phyloP scores from a whole-genome alignment of 2,888 invertebrate genomes.

The Gortyna flavago region DNA sequence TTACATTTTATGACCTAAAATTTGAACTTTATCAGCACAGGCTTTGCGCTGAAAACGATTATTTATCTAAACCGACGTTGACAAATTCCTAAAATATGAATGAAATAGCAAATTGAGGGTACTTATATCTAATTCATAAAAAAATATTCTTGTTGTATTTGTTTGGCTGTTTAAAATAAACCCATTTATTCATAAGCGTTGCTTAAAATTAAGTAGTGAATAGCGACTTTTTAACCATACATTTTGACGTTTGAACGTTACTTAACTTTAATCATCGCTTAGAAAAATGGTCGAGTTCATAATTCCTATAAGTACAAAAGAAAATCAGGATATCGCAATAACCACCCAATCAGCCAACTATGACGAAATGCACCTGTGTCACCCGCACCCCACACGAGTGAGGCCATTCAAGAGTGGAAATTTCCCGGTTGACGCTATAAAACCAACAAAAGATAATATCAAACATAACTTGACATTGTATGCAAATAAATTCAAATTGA shows the following conservation, averaged over 20 bases:
- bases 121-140: background rate
- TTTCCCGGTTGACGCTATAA: constrained; percentile 28
- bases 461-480: constrained; percentile 31
- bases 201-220: no score
- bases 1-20: constrained; percentile 59
- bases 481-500: constrained; percentile 32
- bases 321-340: constrained; percentile 11
- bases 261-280: no score
- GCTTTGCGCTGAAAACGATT: constrained; percentile 25
- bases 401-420: constrained; percentile 42
- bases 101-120: background rate
- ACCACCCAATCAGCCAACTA: constrained; percentile 28
- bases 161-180: background rate
- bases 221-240: no score
- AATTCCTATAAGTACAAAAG: background rate
- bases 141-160: no score
- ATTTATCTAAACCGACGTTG: constrained; percentile 6
- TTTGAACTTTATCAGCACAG: constrained; percentile 49
- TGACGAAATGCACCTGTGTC: constrained; percentile 27
- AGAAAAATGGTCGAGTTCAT: background rate
- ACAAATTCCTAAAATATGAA: background rate
- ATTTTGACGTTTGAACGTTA: no score
- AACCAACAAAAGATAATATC: constrained; percentile 15
- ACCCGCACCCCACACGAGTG: constrained; percentile 26
- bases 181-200: no score